Evolutionary conservation across 1,140 invertebrate species (phyloP), one percentile per base, ranked within the genome.

Genomic region (Pararge aegeria): DNA sequence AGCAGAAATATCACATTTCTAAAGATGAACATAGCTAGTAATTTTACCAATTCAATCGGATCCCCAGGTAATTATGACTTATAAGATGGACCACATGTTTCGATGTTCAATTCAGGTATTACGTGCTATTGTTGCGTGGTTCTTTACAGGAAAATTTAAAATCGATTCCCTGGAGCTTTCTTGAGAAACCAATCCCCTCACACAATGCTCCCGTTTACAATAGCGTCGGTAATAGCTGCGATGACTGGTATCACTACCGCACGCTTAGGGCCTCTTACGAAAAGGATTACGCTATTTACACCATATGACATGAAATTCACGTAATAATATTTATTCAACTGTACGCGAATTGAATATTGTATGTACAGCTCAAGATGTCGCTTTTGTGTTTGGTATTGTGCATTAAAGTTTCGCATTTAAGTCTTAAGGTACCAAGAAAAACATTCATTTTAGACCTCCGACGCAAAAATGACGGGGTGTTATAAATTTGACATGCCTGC

Each of bases 81-180:
- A 75, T 66, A 55, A 61, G 46, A 69, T 52, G 68, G 60, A 63
- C 57, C 58, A 57, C 66, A 67, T 75, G 64, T 73, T 71, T 67
- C 60, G 68, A 70, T 68, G 67, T 75, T 71, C 66, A 70, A 78
- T 83, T 66, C 66, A 64, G 66, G 72, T 80, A 81, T 83, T 77
- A 77, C 75, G 49, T 63, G 64, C 79, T 68, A 76, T 87, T 86
- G 83, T 83, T 77, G 75, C 65, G 74, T 66, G 69, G 57, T 75
- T 84, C 77, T 80, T 83, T 78, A 68, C 73, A 71, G 75, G 73
- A 78, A 80, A 85, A 79, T 83, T 83, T 84, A 80, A 86, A 88
- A 88, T 88, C 84, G 75, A 88, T 86, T 83, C 80, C 78, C 69
- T 54, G 60, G 73, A 72, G 81, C 78, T 87, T 82, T 83, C 80